A percentile compares a stretch with the other conserved stretches of the same genome.
Conservation (phyloP, 23 tunicate species). For the Trididemnum nubilum region DNA sequence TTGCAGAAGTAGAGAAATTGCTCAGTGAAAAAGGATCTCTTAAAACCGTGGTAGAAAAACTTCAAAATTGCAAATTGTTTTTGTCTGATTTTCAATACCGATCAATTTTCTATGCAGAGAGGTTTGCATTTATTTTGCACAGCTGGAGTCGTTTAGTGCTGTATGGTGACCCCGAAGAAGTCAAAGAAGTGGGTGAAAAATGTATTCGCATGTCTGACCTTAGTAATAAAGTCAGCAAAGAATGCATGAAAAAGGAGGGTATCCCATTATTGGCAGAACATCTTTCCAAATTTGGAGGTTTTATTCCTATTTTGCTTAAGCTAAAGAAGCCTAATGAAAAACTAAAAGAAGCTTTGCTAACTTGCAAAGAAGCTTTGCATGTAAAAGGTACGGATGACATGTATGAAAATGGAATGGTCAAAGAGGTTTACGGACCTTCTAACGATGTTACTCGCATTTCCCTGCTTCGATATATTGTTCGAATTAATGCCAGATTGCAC, state of each 20-base stretch:
- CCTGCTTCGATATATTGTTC: background rate
- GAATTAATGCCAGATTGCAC: background rate
- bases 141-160: conserved; percentile 59
- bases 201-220: conserved; percentile 40
- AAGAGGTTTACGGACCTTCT: conserved; percentile 32
- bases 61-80: conserved; percentile 34
- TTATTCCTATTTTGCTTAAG: conserved; percentile 35
- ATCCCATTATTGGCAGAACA: conserved; percentile 33
- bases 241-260: background rate
- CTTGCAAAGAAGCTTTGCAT: background rate
- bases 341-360: background rate
- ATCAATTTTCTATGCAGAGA: conserved; percentile 48
- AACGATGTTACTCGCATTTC: background rate
- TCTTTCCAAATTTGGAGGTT: conserved; percentile 40
- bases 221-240: background rate
- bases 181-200: background rate
- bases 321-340: background rate
- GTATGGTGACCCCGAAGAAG: conserved; percentile 19
- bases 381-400: background rate
- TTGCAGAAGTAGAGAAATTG: conserved; percentile 4
- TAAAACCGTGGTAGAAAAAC: background rate
- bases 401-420: conserved; percentile 38
- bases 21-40: background rate
- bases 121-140: conserved; percentile 72
- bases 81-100: background rate